phyloP scores from a whole-genome alignment of 2,113 vertebrate genomes.

The Charadrius vociferus region DNA sequence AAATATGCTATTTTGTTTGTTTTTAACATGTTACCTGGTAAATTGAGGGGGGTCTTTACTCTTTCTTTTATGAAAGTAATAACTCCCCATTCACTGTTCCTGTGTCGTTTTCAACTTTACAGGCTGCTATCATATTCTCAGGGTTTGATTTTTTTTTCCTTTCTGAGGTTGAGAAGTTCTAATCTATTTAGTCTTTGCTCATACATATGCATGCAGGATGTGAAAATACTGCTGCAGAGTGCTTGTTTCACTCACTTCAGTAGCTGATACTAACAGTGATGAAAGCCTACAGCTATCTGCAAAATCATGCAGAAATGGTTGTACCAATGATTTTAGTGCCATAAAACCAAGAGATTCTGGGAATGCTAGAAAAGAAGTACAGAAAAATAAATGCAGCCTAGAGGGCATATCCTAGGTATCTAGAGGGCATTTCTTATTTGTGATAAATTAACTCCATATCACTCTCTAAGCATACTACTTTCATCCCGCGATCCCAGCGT shows the following conservation, averaged over 20 bases:
- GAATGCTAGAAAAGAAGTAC: background rate
- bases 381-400: background rate
- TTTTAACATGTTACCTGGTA: background rate
- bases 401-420: background rate
- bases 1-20: background rate
- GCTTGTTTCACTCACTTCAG: background rate
- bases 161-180: background rate
- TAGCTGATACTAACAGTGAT: background rate
- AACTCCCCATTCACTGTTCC: rapidly evolving
- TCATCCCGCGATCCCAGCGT: background rate
- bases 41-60: too few relatives aligned
- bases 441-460: background rate
- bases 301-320: background rate
- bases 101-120: background rate
- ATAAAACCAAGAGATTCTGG: background rate
- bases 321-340: background rate
- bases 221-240: background rate
- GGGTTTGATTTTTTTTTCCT: background rate
- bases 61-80: too few relatives aligned
- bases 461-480: background rate
- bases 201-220: background rate
- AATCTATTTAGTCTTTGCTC: background rate
- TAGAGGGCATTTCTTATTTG: background rate
- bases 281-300: background rate
- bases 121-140: background rate